These are phyloP conservation scores for Magallana angulata DNA, from an alignment of 1,140 invertebrate species.

Conservation along the genomic window DNA sequence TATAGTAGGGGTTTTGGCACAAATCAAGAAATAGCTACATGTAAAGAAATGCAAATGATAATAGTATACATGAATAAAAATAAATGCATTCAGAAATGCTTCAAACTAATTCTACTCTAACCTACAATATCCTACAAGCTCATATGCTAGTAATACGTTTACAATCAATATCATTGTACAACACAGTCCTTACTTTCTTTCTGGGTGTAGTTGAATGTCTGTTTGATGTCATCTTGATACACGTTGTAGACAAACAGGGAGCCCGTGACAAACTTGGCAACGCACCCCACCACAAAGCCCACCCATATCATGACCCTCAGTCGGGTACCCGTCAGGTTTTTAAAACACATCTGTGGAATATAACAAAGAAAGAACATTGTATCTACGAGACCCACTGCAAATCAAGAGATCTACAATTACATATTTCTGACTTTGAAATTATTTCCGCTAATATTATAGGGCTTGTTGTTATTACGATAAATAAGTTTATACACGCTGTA, in stretches of 20 bases:
- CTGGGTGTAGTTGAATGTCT: conserved; percentile 70
- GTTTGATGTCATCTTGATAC: conserved; percentile 68
- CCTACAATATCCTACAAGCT: no score
- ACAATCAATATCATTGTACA: not conserved
- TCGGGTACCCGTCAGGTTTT: not conserved
- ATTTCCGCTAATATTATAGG: no score
- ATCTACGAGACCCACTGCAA: no score
- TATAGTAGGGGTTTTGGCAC: no score
- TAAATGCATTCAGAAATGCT: not conserved
- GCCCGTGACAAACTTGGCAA: conserved; percentile 68
- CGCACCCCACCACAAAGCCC: conserved; percentile 65
- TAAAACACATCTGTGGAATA: conserved; percentile 14
- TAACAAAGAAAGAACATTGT: no score
- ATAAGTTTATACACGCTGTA: no score
- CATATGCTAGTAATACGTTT: no score
- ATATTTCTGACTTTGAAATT: no score
- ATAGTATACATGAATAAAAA: not conserved
- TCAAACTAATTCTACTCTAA: no score
- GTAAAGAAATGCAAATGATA: not conserved
- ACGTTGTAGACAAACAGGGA: conserved; percentile 70
- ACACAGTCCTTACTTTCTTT: conserved; percentile 63
- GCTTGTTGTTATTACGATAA: no score
- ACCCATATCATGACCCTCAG: conserved; percentile 51
- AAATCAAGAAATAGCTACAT: not conserved
- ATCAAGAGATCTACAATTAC: no score